Conservation (phyloP, 2,797 vertebrate species). For the Sciurus vulgaris region DNA sequence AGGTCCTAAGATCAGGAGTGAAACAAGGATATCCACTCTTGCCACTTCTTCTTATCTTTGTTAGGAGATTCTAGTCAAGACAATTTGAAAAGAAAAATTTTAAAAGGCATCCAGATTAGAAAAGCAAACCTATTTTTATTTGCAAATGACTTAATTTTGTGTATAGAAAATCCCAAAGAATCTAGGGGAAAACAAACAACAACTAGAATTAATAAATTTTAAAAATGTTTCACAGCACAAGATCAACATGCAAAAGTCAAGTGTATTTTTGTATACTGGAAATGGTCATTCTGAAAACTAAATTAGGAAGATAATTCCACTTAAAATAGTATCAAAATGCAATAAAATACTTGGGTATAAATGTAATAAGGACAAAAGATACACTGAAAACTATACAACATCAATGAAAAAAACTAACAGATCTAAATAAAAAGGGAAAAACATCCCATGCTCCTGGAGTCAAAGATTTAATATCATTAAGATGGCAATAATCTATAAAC, state of each 20-base stretch:
- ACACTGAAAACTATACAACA: neutral
- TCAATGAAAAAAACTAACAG: neutral
- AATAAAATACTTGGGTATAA: neutral
- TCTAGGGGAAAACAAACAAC: neutral
- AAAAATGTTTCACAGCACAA: neutral
- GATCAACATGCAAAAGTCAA: neutral
- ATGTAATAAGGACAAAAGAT: neutral
- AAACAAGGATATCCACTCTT: neutral
- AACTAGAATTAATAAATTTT: conserved; percentile 1
- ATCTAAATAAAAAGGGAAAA: conserved; percentile 43
- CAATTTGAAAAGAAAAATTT: neutral
- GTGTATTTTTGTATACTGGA: neutral
- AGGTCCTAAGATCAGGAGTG: neutral
- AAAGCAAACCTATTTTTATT: neutral
- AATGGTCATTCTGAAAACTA: conserved; percentile 26
- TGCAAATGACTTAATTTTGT: too few relatives aligned
- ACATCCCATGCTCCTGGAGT: neutral
- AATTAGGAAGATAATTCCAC: conserved; percentile 16
- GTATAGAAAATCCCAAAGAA: neutral
- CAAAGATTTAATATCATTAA: conserved; percentile 3
- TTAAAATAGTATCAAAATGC: conserved; percentile 31
- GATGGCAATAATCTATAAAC: neutral
- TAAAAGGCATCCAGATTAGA: neutral
- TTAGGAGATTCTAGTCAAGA: neutral
- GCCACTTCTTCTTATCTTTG: neutral